Evolutionary conservation across 2,113 vertebrate species (phyloP).

Genomic region (Ammodytes dubius): DNA sequence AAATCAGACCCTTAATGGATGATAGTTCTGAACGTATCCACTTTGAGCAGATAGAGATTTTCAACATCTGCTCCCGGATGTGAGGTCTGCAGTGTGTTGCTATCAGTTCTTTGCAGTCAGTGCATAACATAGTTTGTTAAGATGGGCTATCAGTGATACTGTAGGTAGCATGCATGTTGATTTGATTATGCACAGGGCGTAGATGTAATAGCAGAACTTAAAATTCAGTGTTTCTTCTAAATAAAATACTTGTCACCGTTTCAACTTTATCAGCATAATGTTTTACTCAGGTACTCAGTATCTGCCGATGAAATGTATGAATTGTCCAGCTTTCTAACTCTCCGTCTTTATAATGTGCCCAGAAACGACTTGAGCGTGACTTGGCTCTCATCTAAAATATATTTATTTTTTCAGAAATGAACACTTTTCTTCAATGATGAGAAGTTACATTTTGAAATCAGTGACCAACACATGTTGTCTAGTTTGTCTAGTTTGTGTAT

Average conservation of each 20-base stretch:
- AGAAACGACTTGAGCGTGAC: not conserved
- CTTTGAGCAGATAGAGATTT: slow-evolving; percentile 7
- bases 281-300: not conserved
- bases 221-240: slow-evolving; percentile 7
- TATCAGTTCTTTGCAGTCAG: slow-evolving; percentile 6
- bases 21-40: slow-evolving; percentile 5
- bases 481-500: too few species aligned
- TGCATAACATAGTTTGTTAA: slow-evolving; percentile 18
- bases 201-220: slow-evolving; percentile 6
- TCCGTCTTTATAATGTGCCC: not conserved
- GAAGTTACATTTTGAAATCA: not conserved
- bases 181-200: slow-evolving; percentile 47
- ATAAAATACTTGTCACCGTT: slow-evolving; percentile 3
- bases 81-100: not conserved
- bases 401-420: not conserved
- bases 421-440: not conserved
- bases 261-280: slow-evolving; percentile 2
- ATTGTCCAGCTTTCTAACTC: not conserved
- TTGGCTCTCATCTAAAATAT: not conserved
- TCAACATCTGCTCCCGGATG: not conserved
- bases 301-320: not conserved
- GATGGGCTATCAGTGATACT: slow-evolving; percentile 28
- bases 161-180: slow-evolving; percentile 37
- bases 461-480: not conserved
- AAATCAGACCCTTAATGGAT: not conserved